Evolutionary conservation across 2,888 invertebrate species (phyloP), one percentile per base, ranked within the genome.

Genomic region (Xestobium rufovillosum): DNA sequence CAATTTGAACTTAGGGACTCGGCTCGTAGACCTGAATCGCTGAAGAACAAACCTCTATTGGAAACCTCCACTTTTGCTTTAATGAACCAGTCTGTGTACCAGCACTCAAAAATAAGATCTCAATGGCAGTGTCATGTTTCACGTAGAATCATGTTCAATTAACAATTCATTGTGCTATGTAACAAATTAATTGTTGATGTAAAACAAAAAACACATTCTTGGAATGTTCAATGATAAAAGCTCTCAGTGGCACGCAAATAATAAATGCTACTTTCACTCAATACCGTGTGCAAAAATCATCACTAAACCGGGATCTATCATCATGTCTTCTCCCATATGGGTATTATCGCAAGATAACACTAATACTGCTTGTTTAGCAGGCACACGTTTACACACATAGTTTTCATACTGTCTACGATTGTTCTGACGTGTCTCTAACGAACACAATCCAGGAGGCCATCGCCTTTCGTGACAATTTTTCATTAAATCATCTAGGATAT

Each of bases 241-340:
- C 23, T 19, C n/a, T n/a, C n/a, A n/a, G n/a, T n/a, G n/a, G n/a
- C n/a, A n/a, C 4, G n/a, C n/a, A n/a, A n/a, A n/a, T n/a, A n/a
- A n/a, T n/a, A 23, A 23, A 23, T 23, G 23, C 23, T 8, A 19
- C 6, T 32, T 36, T 59, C 69, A 87, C 66, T 88, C 88, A 52
- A 95, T 91, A 44, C 95, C 96, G 67, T 96, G 95, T 42, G 96
- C 96, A 69, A 96, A 96, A 59, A 96, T 95, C 94, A 96, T 94
- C 34, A 96, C 94, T 47, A 96, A 75, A 2, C 95, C 96, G 0
- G 95, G 95, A 53, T 94, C 92, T 26, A 90, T 78, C 78, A 95
- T 91, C 78, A 96, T 89, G 55, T 95, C 92, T 46, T 91, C 91
- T 38, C 88, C 83, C 75, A 96, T 92, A 62, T 95, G 95, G 2